A percentile compares a stretch with the other conserved stretches of the same genome.
Evolutionary conservation across 2,888 invertebrate species (phyloP).

Genomic region (Megalurothrips usitatus): DNA sequence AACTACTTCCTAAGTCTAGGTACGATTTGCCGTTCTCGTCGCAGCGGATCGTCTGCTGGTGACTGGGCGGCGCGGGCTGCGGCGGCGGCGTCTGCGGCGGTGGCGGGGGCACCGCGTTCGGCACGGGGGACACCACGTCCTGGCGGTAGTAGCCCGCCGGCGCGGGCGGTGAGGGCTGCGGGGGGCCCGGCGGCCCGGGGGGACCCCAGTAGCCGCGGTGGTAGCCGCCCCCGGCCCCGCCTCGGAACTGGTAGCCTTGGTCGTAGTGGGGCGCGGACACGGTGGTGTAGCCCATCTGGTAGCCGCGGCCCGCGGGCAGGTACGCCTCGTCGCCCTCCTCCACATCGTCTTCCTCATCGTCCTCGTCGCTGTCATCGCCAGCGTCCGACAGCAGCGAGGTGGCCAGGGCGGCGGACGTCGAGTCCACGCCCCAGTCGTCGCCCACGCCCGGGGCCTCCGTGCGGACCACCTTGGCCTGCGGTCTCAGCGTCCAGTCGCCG

Average conservation of each 20-base stretch:
- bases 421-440: constrained; percentile 23
- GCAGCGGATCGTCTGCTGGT: constrained; percentile 74
- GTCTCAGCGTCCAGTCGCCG: constrained; percentile 25
- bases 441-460: neutral
- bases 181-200: constrained; percentile 32
- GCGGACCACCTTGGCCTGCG: constrained; percentile 11
- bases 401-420: constrained; percentile 46
- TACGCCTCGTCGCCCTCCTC: constrained; percentile 46
- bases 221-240: constrained; percentile 29
- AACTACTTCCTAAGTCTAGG: constrained; percentile 69
- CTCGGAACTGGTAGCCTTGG: constrained; percentile 35
- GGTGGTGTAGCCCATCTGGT: constrained; percentile 39
- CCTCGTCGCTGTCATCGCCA: constrained; percentile 58
- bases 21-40: constrained; percentile 89
- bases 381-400: constrained; percentile 55
- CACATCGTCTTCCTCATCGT: constrained; percentile 49
- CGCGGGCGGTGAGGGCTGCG: constrained; percentile 33
- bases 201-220: constrained; percentile 33
- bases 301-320: constrained; percentile 48
- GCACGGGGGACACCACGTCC: constrained; percentile 49
- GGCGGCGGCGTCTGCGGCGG: constrained; percentile 36
- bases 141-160: constrained; percentile 32
- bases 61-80: constrained; percentile 42
- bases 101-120: constrained; percentile 46
- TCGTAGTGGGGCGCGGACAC: constrained; percentile 31